Percentiles rank a stretch among this genome's conserved stretches.
Conservation (phyloP, 2,888 invertebrate genomes). For the Nemurella pictetii region DNA sequence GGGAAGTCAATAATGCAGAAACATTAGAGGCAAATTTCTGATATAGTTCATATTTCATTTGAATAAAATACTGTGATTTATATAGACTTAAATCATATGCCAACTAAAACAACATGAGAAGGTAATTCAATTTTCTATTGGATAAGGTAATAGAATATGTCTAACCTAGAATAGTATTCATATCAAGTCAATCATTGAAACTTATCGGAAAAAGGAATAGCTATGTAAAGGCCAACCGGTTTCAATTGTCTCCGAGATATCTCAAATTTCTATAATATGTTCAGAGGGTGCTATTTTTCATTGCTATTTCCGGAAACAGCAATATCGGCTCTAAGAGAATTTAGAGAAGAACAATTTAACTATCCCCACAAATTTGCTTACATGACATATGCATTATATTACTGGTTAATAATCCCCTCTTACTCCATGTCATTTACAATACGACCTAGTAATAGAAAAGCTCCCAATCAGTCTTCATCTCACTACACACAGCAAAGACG, state of each 20-base stretch:
- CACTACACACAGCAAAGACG: slow-evolving; percentile 15
- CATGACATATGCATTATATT: neutral
- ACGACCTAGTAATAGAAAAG: slow-evolving; percentile 3
- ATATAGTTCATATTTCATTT: too few relatives aligned
- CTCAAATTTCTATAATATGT: too few relatives aligned
- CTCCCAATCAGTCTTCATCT: slow-evolving; percentile 26
- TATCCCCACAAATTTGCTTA: neutral
- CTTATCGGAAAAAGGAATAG: too few relatives aligned
- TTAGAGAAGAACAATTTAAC: neutral
- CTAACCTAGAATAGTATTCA: too few relatives aligned
- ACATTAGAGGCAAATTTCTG: too few relatives aligned
- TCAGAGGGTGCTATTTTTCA: too few relatives aligned
- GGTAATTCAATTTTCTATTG: neutral
- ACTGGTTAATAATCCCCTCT: neutral
- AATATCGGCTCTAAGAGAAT: neutral
- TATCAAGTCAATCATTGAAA: too few relatives aligned
- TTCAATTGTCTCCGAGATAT: too few relatives aligned
- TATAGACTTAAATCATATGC: neutral
- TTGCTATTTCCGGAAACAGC: too few relatives aligned
- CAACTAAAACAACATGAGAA: neutral
- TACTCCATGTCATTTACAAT: neutral
- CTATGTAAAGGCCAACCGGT: too few relatives aligned
- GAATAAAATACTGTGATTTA: neutral
- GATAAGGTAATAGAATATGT: too few relatives aligned
- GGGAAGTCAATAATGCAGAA: neutral